These are phyloP conservation scores for Meriones psammophilus DNA, from an alignment of 2,797 vertebrate species.

Conservation along the genomic window DNA sequence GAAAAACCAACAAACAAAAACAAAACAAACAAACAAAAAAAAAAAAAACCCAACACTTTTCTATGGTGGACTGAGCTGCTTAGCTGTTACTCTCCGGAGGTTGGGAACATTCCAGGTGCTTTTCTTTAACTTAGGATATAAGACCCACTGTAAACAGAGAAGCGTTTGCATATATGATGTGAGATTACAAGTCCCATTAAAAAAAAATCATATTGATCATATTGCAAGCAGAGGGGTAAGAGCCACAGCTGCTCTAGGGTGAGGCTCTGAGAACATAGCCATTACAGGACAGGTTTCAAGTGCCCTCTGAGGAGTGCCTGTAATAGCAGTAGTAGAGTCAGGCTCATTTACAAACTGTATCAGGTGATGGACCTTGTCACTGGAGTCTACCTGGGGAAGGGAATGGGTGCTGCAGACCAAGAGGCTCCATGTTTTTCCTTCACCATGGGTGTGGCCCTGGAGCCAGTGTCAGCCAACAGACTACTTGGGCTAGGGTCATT, in stretches of 20 bases:
- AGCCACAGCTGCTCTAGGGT: neutral
- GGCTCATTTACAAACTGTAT: neutral
- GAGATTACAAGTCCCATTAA: neutral
- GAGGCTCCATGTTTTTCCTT: neutral
- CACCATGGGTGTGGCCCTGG: neutral
- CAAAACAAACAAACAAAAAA: neutral
- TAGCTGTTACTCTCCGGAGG: neutral
- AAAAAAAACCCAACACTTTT: neutral
- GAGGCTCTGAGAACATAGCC: neutral
- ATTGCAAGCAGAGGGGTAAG: neutral
- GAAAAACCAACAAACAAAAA: no score
- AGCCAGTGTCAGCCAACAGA: neutral
- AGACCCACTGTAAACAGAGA: neutral
- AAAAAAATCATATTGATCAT: neutral
- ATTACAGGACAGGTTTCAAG: neutral
- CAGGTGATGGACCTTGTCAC: neutral
- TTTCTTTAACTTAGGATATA: neutral
- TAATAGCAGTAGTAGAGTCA: neutral
- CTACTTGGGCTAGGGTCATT: neutral
- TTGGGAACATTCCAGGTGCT: neutral
- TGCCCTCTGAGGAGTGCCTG: neutral
- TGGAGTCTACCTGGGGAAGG: neutral
- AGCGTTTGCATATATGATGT: neutral
- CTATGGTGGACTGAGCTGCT: neutral
- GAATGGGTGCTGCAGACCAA: neutral